Conservation (phyloP, 2,113 vertebrate species). For the Periophthalmodon schlosseri region DNA sequence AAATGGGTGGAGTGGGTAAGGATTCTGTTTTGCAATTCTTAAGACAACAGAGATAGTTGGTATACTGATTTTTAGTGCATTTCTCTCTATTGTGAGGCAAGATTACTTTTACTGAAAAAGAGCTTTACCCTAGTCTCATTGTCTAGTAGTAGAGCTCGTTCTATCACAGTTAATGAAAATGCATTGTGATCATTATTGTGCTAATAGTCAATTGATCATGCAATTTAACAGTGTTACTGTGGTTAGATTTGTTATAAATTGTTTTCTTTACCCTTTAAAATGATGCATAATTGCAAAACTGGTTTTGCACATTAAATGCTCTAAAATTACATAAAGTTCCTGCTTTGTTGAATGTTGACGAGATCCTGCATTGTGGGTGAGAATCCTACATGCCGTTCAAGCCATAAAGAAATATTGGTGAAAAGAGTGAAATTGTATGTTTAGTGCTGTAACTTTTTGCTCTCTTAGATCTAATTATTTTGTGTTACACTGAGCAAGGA, state of each 20-base stretch:
- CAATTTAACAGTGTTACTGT: not conserved
- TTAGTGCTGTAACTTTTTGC: not conserved
- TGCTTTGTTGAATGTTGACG: not conserved
- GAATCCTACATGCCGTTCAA: not conserved
- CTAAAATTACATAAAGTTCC: too few relatives aligned
- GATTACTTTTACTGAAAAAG: too few relatives aligned
- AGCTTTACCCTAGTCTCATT: not conserved
- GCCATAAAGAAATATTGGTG: not conserved
- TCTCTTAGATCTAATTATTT: not conserved
- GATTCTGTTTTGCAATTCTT: too few relatives aligned
- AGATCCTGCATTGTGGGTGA: not conserved
- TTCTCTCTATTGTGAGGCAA: too few relatives aligned
- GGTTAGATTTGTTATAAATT: not conserved
- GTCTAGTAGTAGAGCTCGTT: not conserved
- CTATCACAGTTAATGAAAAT: slow-evolving; percentile 10
- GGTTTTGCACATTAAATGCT: too few relatives aligned
- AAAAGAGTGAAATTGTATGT: not conserved
- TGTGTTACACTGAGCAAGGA: not conserved
- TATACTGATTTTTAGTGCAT: too few relatives aligned
- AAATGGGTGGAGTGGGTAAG: too few relatives aligned
- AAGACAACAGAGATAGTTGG: too few relatives aligned
- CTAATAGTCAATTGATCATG: not conserved
- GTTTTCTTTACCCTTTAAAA: too few relatives aligned
- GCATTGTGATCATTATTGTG: not conserved
- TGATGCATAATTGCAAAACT: too few relatives aligned